Percentiles rank a stretch among this genome's conserved stretches.
These are phyloP conservation scores for Pectinophora gossypiella DNA, from an alignment of 1,140 invertebrate genomes.

Conservation along the genomic window DNA sequence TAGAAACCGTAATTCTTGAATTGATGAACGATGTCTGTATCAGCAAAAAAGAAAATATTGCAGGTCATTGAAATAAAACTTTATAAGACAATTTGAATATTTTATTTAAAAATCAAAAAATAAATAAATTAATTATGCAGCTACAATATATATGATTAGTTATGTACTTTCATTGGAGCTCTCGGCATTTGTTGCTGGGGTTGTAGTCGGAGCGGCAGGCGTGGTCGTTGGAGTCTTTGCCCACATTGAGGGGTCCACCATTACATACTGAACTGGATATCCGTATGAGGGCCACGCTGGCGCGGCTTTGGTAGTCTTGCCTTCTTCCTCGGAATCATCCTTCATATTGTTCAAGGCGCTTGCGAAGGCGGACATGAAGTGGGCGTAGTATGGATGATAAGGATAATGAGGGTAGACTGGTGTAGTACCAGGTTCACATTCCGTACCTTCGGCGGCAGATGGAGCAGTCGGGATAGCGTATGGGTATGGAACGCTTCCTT, in stretches of 20 bases:
- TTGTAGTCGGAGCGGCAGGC: conserved; percentile 9
- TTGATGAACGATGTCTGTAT: too few species aligned
- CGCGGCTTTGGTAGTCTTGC: not conserved
- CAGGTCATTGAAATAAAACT: too few species aligned
- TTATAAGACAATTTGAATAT: too few species aligned
- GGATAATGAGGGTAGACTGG: conserved; percentile 27
- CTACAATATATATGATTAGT: conserved; percentile 6
- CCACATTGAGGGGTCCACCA: conserved; percentile 50
- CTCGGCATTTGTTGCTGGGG: conserved; percentile 8
- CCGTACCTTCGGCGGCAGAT: conserved; percentile 15
- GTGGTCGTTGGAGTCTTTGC: conserved; percentile 27
- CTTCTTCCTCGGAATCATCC: conserved; percentile 9
- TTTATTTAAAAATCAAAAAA: conserved; percentile 9
- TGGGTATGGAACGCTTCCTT: conserved; percentile 28
- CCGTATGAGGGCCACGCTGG: conserved; percentile 36
- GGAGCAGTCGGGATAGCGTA: conserved; percentile 22
- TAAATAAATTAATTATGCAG: conserved; percentile 12
- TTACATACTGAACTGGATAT: conserved; percentile 52
- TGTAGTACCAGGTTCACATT: too few species aligned
- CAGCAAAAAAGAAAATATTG: too few species aligned
- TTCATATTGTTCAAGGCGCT: conserved; percentile 34
- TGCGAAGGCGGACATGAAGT: conserved; percentile 49
- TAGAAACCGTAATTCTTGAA: too few species aligned
- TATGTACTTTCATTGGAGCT: conserved; percentile 1
- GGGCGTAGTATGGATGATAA: conserved; percentile 50